phyloP scores from a whole-genome alignment of 2,888 invertebrate species.

The Pyrochroa serraticornis region DNA sequence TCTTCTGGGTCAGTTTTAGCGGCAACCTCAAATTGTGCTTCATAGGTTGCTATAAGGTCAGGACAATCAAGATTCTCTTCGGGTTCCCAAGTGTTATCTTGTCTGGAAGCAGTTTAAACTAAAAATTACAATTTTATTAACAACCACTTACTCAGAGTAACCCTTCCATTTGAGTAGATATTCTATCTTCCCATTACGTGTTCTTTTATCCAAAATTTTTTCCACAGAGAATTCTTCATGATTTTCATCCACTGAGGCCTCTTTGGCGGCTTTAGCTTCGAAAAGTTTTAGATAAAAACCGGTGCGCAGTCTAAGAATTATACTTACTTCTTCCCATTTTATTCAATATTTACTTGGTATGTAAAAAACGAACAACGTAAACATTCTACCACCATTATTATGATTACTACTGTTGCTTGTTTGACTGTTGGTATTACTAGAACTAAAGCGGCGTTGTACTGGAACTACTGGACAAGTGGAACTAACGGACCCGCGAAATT shows the following conservation, averaged over 20 bases:
- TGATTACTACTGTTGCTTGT: too few species aligned
- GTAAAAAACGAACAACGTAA: too few species aligned
- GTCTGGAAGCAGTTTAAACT: conserved; percentile 36
- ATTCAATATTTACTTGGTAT: too few species aligned
- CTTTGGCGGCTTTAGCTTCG: conserved; percentile 23
- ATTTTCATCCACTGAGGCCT: conserved; percentile 29
- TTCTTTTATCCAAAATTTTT: conserved; percentile 73
- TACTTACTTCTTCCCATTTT: too few species aligned
- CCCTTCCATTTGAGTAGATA: conserved; percentile 72
- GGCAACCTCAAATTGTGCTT: conserved; percentile 43
- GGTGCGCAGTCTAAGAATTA: too few species aligned
- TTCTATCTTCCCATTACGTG: conserved; percentile 72
- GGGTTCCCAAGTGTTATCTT: conserved; percentile 85
- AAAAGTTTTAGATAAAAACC: background rate
- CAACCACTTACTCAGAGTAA: conserved; percentile 64
- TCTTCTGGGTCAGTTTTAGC: conserved; percentile 8
- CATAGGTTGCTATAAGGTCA: conserved; percentile 66
- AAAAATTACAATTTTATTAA: background rate
- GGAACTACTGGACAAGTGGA: too few species aligned
- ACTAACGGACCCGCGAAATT: too few species aligned
- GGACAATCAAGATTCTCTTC: conserved; percentile 79
- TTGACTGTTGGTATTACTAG: too few species aligned
- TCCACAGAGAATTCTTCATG: conserved; percentile 77
- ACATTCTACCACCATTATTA: too few species aligned
- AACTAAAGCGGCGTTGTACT: too few species aligned